Conservation (phyloP, 2,888 invertebrate species). For the Conops quadrifasciatus region DNA sequence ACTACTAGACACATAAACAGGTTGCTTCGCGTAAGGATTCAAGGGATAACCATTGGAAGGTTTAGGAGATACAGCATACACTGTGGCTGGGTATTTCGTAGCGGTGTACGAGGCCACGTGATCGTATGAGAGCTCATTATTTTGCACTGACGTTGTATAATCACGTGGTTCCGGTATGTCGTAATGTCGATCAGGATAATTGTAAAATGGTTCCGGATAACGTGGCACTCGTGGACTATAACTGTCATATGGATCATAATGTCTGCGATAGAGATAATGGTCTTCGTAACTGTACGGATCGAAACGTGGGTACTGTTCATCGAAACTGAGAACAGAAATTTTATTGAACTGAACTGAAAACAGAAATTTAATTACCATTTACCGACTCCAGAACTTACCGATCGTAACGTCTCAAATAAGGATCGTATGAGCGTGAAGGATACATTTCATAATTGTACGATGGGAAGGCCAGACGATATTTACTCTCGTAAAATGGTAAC, state of each 20-base stretch:
- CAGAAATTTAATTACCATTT: neutral
- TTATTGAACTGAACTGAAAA: neutral
- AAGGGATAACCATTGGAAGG: conserved; percentile 33
- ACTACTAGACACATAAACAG: conserved; percentile 32
- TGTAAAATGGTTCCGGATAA: conserved; percentile 61
- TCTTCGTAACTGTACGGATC: conserved; percentile 62
- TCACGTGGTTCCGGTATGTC: conserved; percentile 61
- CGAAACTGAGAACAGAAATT: conserved; percentile 52
- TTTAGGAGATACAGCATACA: conserved; percentile 49
- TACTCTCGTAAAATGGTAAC: conserved; percentile 44
- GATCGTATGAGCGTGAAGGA: conserved; percentile 62
- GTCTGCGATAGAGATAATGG: conserved; percentile 61
- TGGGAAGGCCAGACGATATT: conserved; percentile 42
- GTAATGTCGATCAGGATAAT: conserved; percentile 63
- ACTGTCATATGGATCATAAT: conserved; percentile 62
- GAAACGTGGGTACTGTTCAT: conserved; percentile 60
- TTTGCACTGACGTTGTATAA: conserved; percentile 51
- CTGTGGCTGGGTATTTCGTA: conserved; percentile 44
- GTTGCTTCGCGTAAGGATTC: conserved; percentile 36
- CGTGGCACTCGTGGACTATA: conserved; percentile 61
- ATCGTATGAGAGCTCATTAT: conserved; percentile 60
- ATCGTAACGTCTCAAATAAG: conserved; percentile 62
- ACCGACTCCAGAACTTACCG: conserved; percentile 50
- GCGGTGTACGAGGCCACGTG: conserved; percentile 47
- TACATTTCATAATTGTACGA: conserved; percentile 55